A percentile compares a stretch with the other conserved stretches of the same genome.
Evolutionary conservation across 2,888 invertebrate genomes (phyloP).

Genomic region (Sarcophaga caerulescens): DNA sequence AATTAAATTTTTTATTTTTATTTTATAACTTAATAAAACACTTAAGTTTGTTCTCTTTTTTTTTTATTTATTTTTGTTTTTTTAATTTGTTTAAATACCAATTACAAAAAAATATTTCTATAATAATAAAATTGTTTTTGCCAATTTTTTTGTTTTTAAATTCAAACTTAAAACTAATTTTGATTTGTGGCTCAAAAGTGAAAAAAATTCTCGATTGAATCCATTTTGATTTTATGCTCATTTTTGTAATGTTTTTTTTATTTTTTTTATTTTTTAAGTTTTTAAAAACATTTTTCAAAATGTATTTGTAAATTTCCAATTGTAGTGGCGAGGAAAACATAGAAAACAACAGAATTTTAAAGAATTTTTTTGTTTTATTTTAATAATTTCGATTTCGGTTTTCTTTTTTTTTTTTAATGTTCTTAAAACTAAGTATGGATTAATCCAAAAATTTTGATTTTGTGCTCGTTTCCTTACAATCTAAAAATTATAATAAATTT

Average conservation of each 20-base stretch:
- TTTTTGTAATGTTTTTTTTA: constrained; percentile 51
- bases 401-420: constrained; percentile 68
- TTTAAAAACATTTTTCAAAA: constrained; percentile 64
- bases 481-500: constrained; percentile 44
- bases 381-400: constrained; percentile 35
- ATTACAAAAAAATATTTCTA: constrained; percentile 48
- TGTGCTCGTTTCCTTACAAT: constrained; percentile 65
- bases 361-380: constrained; percentile 72
- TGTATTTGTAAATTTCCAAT: constrained; percentile 14
- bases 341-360: constrained; percentile 71
- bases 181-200: constrained; percentile 74
- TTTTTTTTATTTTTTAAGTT: constrained; percentile 6
- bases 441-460: constrained; percentile 67
- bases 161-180: constrained; percentile 72
- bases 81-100: constrained; percentile 45
- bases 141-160: constrained; percentile 43
- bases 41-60: constrained; percentile 51
- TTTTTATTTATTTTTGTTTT: background rate
- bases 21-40: constrained; percentile 64
- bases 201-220: constrained; percentile 71
- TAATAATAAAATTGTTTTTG: constrained; percentile 41
- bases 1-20: constrained; percentile 4
- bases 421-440: constrained; percentile 67
- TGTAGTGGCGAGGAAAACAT: background rate
- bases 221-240: constrained; percentile 80